Evolutionary conservation across 1,140 invertebrate species (phyloP).

Genomic region (Pseudoatta argentina): DNA sequence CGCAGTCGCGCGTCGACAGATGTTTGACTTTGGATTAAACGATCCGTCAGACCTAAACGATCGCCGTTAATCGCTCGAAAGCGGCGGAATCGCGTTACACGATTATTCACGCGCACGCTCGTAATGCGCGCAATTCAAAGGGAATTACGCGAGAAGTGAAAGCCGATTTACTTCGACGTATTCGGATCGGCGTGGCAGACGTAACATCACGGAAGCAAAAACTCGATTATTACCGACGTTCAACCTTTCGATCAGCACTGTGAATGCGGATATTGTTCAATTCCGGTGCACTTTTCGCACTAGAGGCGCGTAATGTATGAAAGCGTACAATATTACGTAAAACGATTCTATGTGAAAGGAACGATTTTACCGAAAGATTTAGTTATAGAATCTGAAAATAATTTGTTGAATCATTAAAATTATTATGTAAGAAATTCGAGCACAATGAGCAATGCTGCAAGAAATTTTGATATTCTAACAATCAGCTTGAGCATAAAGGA

Average conservation of each 20-base stretch:
- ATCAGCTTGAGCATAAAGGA: no score
- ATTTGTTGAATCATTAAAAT: no score
- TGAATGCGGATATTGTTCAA: slow-evolving; percentile 2
- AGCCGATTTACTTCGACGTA: slow-evolving; percentile 52
- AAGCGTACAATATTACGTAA: not conserved
- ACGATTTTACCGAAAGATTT: no score
- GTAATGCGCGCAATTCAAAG: slow-evolving; percentile 63
- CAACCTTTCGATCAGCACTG: slow-evolving; percentile 19
- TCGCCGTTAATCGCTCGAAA: slow-evolving; percentile 46
- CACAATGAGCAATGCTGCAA: no score
- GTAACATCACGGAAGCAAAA: slow-evolving; percentile 62
- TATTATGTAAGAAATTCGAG: no score
- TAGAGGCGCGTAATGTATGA: not conserved
- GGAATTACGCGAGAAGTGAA: slow-evolving; percentile 60
- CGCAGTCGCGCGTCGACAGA: slow-evolving; percentile 67
- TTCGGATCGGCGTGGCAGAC: slow-evolving; percentile 48
- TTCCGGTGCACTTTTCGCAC: not conserved
- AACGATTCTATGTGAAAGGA: not conserved
- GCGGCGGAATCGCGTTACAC: slow-evolving; percentile 59
- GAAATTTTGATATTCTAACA: no score
- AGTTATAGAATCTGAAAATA: no score
- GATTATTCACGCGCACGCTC: slow-evolving; percentile 54
- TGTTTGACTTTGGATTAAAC: slow-evolving; percentile 67
- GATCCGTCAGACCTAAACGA: slow-evolving; percentile 51
- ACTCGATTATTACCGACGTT: slow-evolving; percentile 36